Conservation (phyloP, 2,113 vertebrate species). For the Syngnathus scovelli region DNA sequence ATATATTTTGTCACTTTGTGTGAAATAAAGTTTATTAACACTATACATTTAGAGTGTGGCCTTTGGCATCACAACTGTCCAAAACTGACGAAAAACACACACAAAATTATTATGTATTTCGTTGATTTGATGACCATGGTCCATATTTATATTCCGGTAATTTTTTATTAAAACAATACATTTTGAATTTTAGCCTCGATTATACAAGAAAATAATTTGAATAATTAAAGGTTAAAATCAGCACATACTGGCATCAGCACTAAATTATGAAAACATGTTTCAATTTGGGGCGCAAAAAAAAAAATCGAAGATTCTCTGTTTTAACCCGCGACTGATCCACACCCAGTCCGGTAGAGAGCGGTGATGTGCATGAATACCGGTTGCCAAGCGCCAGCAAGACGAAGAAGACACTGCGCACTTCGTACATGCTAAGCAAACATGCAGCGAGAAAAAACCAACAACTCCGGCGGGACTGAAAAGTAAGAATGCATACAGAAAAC, state of each 20-base stretch:
- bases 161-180: too few species aligned
- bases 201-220: too few species aligned
- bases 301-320: too few species aligned
- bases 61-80: neutral
- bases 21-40: neutral
- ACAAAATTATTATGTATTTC: neutral
- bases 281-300: too few species aligned
- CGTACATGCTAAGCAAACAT: constrained; percentile 29
- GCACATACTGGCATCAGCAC: too few species aligned
- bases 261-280: too few species aligned
- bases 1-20: neutral
- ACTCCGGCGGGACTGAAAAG: constrained; percentile 67
- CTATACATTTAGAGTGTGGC: neutral
- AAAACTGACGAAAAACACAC: too few species aligned
- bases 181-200: too few species aligned
- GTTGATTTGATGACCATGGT: too few species aligned
- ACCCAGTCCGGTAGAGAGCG: neutral
- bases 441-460: constrained; percentile 73
- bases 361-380: neutral
- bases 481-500: constrained; percentile 39
- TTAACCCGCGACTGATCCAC: too few species aligned
- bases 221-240: too few species aligned
- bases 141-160: too few species aligned
- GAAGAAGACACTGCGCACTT: neutral
- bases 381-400: neutral